Base-by-base conservation (phyloP, 2,113 vertebrate genomes). In the Apteryx owenii region DNA sequence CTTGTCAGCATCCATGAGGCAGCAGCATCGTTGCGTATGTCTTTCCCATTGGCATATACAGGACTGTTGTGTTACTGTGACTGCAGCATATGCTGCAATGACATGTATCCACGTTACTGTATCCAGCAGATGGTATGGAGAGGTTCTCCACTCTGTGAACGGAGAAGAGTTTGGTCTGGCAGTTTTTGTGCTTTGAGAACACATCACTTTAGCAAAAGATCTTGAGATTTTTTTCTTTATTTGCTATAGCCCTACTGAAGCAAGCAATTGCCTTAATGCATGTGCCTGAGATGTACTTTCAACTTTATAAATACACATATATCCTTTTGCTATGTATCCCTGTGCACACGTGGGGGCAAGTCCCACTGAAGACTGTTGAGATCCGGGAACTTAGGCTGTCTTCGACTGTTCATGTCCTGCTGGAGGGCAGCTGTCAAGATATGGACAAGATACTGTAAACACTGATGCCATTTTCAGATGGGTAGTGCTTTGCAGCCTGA, bases 61-160 rank as follows among this genome's bases (percentile, higher is more conserved):
- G 46, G 46, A 7, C 29, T 26, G 21, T 20, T 17, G 40, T 0
- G 2, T 62, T 50, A 3, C 40, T 61, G 66, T 9, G 44, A 65
- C 31, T 6, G 22, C 21, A 56, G 62, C 38, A 3, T n/a, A 5
- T 1, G 6, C 62, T 31, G 46, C 0, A 3, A 2, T 53, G 60
- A 10, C 16, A 9, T 4, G 0, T 6, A 17, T 46, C 17, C 33
- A 13, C 4, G 0, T 51, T 51, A 56, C 50, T 1, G 20, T 29
- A 8, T 12, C 50, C 76, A 5, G 36, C 48, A 46, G 50, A 15
- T 65, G 81, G 61, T 42, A 14, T 31, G 26, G 54, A 50, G 61
- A 80, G 25, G 40, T 64, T 81, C 40, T 7, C 20, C 0, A 2
- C 66, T 68, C 53, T 26, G 22, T 8, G 51, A 40, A 60, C 10